A percentile compares a stretch with the other conserved stretches of the same genome.
Evolutionary conservation across 2,888 invertebrate genomes (phyloP).

Genomic region (Diploptera punctata): DNA sequence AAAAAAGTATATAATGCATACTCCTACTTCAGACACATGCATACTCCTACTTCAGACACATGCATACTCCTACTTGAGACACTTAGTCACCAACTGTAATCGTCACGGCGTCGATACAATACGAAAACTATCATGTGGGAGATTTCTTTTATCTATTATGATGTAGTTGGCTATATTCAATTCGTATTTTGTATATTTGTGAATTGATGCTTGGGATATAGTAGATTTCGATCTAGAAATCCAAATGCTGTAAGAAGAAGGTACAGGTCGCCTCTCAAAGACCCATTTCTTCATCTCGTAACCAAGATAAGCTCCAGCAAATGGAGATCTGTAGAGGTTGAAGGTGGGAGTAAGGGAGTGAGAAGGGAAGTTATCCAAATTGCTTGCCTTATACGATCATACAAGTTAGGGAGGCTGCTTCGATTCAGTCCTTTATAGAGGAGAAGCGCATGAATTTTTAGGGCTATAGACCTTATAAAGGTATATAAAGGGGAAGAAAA

Average conservation of each 20-base stretch:
- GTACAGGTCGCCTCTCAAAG: slow-evolving; percentile 12
- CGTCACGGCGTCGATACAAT: too few relatives aligned
- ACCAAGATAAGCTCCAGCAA: slow-evolving; percentile 19
- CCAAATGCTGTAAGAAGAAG: background rate
- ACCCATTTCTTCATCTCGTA: slow-evolving; percentile 18
- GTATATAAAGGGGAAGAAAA: background rate
- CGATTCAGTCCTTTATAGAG: slow-evolving; percentile 17
- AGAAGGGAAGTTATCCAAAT: slow-evolving; percentile 22
- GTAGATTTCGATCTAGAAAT: slow-evolving; percentile 16
- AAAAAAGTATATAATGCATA: too few relatives aligned
- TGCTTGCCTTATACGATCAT: slow-evolving; percentile 13
- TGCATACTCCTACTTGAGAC: too few relatives aligned
- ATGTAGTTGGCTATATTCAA: too few relatives aligned
- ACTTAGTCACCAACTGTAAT: too few relatives aligned
- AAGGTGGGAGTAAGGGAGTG: too few relatives aligned
- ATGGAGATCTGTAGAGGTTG: background rate
- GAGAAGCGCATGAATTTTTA: slow-evolving; percentile 24
- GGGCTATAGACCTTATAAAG: slow-evolving; percentile 24
- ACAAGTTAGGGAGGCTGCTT: slow-evolving; percentile 1
- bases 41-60: too few relatives aligned
- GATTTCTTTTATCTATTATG: too few relatives aligned
- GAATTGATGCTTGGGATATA: slow-evolving; percentile 12
- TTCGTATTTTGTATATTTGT: background rate
- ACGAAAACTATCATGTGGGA: too few relatives aligned
- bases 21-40: too few relatives aligned